These are phyloP conservation scores for Drosophila busckii DNA, from an alignment of 1,140 invertebrate genomes.

Conservation along the genomic window DNA sequence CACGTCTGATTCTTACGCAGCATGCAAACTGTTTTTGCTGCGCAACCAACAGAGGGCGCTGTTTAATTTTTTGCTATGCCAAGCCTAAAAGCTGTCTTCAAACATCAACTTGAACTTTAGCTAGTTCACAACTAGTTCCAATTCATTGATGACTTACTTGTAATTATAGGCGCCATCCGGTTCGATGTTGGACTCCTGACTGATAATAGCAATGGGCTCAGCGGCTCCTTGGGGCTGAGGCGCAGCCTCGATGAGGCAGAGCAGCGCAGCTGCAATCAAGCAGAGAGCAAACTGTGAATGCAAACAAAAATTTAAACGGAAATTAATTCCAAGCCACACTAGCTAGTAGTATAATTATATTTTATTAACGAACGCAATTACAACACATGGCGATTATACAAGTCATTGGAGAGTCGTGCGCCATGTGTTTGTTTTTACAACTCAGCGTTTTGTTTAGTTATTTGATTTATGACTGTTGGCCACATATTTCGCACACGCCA, in stretches of 20 bases:
- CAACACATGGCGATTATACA: too few species aligned
- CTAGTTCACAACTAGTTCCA: conserved; percentile 6
- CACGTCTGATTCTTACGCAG: too few species aligned
- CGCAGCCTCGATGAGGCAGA: conserved; percentile 70
- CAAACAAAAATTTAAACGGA: conserved; percentile 29
- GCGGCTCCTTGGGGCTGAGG: conserved; percentile 80
- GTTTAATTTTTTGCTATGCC: too few species aligned
- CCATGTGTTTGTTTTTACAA: conserved; percentile 23
- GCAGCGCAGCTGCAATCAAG: conserved; percentile 55
- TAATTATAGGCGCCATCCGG: conserved; percentile 84
- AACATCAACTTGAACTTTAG: too few species aligned
- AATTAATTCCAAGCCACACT: conserved; percentile 33
- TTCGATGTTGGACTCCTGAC: conserved; percentile 83
- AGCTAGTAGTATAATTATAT: conserved; percentile 19
- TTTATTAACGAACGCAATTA: conserved; percentile 26
- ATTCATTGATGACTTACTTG: conserved; percentile 64
- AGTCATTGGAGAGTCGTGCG: conserved; percentile 15
- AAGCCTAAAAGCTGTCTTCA: not conserved
- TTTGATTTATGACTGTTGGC: conserved; percentile 38
- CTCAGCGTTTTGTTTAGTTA: conserved; percentile 29
- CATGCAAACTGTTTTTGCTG: too few species aligned
- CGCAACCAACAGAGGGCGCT: too few species aligned
- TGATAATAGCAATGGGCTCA: conserved; percentile 83
- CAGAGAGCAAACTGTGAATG: conserved; percentile 63
- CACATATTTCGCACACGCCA: conserved; percentile 26